Conservation (phyloP, 2,113 vertebrate genomes). For the Coryphaenoides rupestris region DNA sequence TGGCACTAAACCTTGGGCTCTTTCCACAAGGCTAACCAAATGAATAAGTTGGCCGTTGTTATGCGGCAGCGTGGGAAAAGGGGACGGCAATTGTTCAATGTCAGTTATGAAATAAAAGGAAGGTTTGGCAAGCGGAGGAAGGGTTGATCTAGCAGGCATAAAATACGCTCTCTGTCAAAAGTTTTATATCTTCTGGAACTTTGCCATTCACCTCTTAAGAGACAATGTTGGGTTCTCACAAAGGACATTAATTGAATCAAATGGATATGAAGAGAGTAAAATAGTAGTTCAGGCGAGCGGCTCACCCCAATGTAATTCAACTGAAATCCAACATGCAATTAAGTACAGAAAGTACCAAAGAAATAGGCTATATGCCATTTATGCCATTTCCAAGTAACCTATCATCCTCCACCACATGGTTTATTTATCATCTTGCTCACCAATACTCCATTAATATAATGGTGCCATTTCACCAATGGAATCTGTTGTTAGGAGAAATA, state of each 20-base stretch:
- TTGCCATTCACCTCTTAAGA: conserved; percentile 16
- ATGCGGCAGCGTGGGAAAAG: background rate
- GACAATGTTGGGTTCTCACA: conserved; percentile 24
- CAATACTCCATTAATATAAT: conserved; percentile 35
- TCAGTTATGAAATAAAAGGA: background rate
- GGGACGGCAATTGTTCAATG: background rate
- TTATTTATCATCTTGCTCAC: conserved; percentile 17
- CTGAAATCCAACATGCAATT: conserved; percentile 8
- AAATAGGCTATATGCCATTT: background rate
- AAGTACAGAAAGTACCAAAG: conserved; percentile 1
- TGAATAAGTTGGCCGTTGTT: background rate
- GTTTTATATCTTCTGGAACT: too few species aligned
- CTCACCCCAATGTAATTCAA: background rate
- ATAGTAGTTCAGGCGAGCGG: background rate
- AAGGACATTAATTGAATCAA: conserved; percentile 36
- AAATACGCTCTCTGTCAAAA: too few species aligned
- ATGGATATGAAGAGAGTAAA: conserved; percentile 11
- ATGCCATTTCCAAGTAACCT: background rate
- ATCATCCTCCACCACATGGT: background rate
- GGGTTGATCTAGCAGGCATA: background rate
- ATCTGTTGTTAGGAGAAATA: conserved; percentile 37
- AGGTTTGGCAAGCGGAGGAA: conserved; percentile 2
- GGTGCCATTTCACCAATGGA: conserved; percentile 25
- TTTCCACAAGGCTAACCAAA: background rate
- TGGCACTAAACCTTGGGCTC: background rate